Evolutionary conservation across 2,888 invertebrate genomes (phyloP).

Genomic region (Philonicus albiceps): DNA sequence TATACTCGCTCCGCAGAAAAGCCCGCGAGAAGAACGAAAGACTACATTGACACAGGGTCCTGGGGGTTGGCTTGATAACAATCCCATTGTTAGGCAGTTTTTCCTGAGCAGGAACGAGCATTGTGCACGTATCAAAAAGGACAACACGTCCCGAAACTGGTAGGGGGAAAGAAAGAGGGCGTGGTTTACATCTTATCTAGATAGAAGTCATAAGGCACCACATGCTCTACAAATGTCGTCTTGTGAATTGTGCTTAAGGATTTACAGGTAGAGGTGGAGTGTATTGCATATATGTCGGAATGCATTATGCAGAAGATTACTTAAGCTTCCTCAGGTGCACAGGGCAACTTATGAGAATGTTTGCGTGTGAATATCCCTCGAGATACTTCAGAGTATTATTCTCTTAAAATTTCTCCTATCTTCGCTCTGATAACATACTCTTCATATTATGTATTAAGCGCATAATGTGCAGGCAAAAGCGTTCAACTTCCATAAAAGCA

Average conservation of each 20-base stretch:
- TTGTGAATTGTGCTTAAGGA: neutral
- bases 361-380: neutral
- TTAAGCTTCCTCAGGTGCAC: neutral
- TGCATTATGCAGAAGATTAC: slow-evolving; percentile 6
- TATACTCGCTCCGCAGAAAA: neutral
- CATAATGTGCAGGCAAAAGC: neutral
- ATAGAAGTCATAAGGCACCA: neutral
- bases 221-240: neutral
- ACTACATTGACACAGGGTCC: neutral
- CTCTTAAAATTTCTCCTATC: neutral
- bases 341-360: neutral
- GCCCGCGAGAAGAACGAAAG: neutral
- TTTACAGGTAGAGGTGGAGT: neutral
- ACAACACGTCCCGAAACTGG: neutral
- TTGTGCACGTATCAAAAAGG: slow-evolving; percentile 18
- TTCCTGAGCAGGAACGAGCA: neutral
- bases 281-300: slow-evolving; percentile 1
- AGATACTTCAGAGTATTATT: neutral
- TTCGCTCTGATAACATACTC: neutral
- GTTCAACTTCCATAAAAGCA: neutral
- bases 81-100: slow-evolving; percentile 9
- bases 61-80: slow-evolving; percentile 34
- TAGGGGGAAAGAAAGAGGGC: neutral
- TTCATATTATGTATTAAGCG: neutral
- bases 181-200: slow-evolving; percentile 32